Percentiles rank a stretch among this genome's conserved stretches.
Evolutionary conservation across 2,888 invertebrate species (phyloP).

Genomic region (Lacanobia oleracea): DNA sequence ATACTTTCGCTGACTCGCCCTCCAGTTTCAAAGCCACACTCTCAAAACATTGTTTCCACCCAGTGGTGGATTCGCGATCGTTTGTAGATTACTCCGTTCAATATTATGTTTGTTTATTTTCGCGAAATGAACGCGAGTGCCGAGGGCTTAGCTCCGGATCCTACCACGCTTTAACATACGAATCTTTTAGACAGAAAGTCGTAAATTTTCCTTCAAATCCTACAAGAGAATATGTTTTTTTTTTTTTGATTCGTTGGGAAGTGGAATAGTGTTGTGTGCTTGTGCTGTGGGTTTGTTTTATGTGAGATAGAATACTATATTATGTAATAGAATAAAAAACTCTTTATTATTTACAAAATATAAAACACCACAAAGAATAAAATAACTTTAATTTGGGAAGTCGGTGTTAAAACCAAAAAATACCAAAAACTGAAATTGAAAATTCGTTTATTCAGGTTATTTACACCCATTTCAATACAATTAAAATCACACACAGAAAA

Average conservation of each 20-base stretch:
- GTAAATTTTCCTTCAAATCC: slow-evolving; percentile 55
- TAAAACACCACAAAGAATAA: no score
- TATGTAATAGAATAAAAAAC: no score
- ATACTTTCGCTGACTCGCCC: not conserved
- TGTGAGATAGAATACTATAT: no score
- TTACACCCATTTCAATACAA: no score
- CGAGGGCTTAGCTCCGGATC: slow-evolving; percentile 46
- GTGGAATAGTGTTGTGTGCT: not conserved
- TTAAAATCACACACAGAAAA: no score
- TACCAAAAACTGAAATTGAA: no score
- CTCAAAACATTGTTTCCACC: slow-evolving; percentile 62
- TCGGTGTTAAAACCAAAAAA: no score
- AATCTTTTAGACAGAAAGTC: slow-evolving; percentile 46
- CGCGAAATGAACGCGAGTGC: slow-evolving; percentile 55
- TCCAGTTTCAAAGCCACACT: slow-evolving; percentile 36
- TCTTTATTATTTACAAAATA: no score
- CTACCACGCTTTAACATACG: slow-evolving; percentile 42
- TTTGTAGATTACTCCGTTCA: slow-evolving; percentile 66
- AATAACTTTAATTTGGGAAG: no score
- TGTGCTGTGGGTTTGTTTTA: not conserved
- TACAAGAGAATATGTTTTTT: slow-evolving; percentile 12
- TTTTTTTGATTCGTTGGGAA: not conserved
- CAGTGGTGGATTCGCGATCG: slow-evolving; percentile 59
- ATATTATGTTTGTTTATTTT: slow-evolving; percentile 65
- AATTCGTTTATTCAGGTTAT: no score